A percentile compares a stretch with the other conserved stretches of the same genome.
Evolutionary conservation across 2,113 vertebrate species (phyloP).

Genomic region (Lepisosteus oculatus): DNA sequence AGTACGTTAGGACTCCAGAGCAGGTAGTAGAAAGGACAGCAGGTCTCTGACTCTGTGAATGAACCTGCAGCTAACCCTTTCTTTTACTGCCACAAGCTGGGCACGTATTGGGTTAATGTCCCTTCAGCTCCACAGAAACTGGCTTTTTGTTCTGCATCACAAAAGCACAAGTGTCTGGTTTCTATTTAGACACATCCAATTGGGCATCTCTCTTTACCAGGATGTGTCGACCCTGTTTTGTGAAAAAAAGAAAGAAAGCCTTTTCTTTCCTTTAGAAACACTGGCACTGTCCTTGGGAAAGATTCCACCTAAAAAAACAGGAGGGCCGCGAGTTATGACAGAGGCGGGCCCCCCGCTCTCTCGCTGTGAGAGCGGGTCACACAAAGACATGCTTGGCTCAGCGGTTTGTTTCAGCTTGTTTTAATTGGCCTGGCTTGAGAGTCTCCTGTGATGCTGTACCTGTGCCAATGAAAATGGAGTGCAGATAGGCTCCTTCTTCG

Average conservation of each 20-base stretch:
- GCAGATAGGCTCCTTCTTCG: constrained; percentile 8
- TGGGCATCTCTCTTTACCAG: constrained; percentile 20
- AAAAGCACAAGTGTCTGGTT: constrained; percentile 27
- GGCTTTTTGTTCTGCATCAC: constrained; percentile 21
- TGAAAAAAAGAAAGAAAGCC: constrained; percentile 7
- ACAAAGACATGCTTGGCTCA: constrained; percentile 56
- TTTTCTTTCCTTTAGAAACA: constrained; percentile 19
- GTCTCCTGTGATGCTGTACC: constrained; percentile 63
- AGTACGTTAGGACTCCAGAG: no score
- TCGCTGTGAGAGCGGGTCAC: constrained; percentile 63
- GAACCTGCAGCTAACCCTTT: no score
- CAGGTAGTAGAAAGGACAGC: no score
- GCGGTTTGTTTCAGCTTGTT: constrained; percentile 62
- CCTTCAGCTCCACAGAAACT: constrained; percentile 10
- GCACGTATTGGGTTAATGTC: constrained; percentile 22
- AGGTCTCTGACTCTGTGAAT: no score
- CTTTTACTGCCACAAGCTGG: background rate
- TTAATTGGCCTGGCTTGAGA: constrained; percentile 71
- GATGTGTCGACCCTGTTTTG: constrained; percentile 17
- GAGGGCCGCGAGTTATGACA: constrained; percentile 31
- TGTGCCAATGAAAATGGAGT: constrained; percentile 61
- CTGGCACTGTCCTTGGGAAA: constrained; percentile 28
- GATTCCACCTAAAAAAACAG: constrained; percentile 47
- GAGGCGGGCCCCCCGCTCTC: constrained; percentile 52
- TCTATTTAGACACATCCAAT: constrained; percentile 24